A percentile compares a stretch with the other conserved stretches of the same genome.
These are phyloP conservation scores for Lapara coniferarum DNA, from an alignment of 2,888 invertebrate genomes.

Conservation along the genomic window DNA sequence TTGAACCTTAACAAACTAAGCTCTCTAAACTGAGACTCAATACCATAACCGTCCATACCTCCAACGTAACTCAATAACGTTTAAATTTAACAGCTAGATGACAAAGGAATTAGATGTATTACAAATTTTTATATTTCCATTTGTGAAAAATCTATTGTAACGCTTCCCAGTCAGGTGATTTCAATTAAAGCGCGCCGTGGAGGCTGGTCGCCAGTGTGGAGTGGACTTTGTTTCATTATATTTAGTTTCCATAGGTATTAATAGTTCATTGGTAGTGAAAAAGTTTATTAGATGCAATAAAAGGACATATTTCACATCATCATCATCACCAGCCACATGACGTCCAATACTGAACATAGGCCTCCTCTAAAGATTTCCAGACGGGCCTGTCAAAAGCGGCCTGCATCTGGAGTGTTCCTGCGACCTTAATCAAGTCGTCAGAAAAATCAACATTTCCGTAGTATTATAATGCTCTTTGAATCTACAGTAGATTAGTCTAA, in stretches of 20 bases:
- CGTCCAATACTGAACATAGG: no score
- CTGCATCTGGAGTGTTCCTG: no score
- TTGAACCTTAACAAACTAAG: not conserved
- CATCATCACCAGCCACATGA: no score
- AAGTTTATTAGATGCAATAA: no score
- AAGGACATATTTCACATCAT: no score
- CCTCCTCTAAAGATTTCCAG: no score
- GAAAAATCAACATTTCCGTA: no score
- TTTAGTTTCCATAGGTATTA: no score
- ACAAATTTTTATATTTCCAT: conserved; percentile 65
- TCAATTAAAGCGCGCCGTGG: conserved; percentile 60
- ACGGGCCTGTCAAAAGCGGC: no score
- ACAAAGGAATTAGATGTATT: conserved; percentile 48
- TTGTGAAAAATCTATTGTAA: conserved; percentile 68
- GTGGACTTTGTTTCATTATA: conserved; percentile 34
- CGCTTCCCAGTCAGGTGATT: conserved; percentile 66
- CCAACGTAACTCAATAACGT: not conserved
- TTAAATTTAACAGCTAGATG: conserved; percentile 30
- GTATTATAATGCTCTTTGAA: no score
- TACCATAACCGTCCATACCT: not conserved
- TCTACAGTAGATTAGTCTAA: not conserved
- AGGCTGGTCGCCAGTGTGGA: conserved; percentile 39
- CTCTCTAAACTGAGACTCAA: not conserved
- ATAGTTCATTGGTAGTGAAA: no score
- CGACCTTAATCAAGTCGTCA: no score